A percentile compares a stretch with the other conserved stretches of the same genome.
phyloP scores from a whole-genome alignment of 2,113 vertebrate genomes.

The Naja naja region DNA sequence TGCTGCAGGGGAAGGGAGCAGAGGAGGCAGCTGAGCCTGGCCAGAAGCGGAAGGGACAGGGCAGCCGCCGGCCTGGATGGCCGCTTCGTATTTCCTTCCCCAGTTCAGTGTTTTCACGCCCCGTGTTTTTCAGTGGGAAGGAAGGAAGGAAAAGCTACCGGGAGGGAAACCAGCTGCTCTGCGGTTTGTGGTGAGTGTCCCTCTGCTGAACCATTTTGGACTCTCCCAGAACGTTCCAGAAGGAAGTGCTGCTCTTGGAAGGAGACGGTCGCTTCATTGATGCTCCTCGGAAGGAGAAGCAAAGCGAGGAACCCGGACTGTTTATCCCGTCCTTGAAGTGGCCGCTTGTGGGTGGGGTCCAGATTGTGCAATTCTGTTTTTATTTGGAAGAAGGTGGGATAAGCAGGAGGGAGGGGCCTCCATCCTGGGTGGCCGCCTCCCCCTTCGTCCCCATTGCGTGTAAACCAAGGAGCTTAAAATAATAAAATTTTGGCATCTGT shows the following conservation, averaged over 20 bases:
- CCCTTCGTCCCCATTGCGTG: not conserved
- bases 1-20: not conserved
- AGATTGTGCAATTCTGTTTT: not conserved
- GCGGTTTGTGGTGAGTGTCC: conserved; percentile 39
- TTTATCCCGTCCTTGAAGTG: not conserved
- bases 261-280: conserved; percentile 25
- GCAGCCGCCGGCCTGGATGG: rapidly evolving
- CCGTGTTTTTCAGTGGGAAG: conserved; percentile 53
- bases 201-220: conserved; percentile 25
- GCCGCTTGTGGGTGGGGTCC: not conserved
- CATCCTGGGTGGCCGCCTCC: conserved; percentile 9
- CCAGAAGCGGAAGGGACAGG: not conserved
- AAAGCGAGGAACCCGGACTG: conserved; percentile 3
- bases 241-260: conserved; percentile 27
- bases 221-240: conserved; percentile 39
- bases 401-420: not conserved
- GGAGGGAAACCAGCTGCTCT: conserved; percentile 37
- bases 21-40: not conserved
- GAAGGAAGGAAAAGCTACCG: conserved; percentile 4
- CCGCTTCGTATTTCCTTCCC: not conserved
- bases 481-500: conserved; percentile 51
- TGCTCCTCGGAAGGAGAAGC: conserved; percentile 39
- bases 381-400: not conserved
- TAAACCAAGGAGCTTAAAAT: conserved; percentile 38
- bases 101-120: conserved; percentile 22